Conservation (phyloP, 2,888 invertebrate genomes). For the Conops quadrifasciatus region DNA sequence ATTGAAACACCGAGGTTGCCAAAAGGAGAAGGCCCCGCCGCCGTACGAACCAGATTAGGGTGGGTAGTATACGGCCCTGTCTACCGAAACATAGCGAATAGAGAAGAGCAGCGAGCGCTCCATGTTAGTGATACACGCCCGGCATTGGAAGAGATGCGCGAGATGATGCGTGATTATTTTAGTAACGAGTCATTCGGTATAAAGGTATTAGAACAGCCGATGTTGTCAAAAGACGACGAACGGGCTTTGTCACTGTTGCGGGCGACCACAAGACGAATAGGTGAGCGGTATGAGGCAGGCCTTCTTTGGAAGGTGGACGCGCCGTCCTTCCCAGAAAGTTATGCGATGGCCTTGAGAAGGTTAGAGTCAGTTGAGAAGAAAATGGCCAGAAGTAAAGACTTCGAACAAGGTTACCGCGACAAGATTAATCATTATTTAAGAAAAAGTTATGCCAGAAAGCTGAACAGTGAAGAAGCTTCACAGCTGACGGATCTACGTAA, state of each 20-base stretch:
- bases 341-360: slow-evolving; percentile 39
- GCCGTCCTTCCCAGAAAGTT: slow-evolving; percentile 33
- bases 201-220: not conserved
- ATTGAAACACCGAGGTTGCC: not conserved
- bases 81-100: not conserved
- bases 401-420: slow-evolving; percentile 32
- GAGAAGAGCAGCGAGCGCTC: not conserved
- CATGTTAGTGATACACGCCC: slow-evolving; percentile 1
- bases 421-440: slow-evolving; percentile 40
- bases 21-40: not conserved
- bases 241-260: not conserved
- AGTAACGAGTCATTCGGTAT: slow-evolving; percentile 10
- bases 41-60: not conserved
- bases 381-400: slow-evolving; percentile 35
- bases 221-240: slow-evolving; percentile 5
- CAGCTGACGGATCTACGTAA: too few relatives aligned
- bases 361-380: slow-evolving; percentile 35
- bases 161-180: slow-evolving; percentile 1
- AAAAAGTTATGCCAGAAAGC: slow-evolving; percentile 36
- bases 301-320: slow-evolving; percentile 22
- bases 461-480: not conserved
- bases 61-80: slow-evolving; percentile 1
- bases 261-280: not conserved
- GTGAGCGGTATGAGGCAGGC: slow-evolving; percentile 7
- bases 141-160: slow-evolving; percentile 7